Evolutionary conservation across 2,113 vertebrate genomes (phyloP).

Genomic region (Harpagus bidentatus): DNA sequence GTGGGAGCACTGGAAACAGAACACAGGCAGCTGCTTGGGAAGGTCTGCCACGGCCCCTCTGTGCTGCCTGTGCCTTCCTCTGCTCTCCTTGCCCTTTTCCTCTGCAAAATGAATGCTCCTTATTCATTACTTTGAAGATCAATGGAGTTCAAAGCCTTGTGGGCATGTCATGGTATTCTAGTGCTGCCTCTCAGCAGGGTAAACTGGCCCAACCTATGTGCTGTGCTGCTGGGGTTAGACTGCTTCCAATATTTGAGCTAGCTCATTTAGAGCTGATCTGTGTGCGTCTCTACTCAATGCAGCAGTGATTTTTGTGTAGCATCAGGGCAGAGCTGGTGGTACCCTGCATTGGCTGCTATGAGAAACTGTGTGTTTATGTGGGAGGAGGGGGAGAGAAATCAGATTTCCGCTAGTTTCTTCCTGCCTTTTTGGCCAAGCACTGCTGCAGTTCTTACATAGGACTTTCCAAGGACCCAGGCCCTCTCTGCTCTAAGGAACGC

Average conservation of each 20-base stretch:
- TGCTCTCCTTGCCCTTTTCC: neutral
- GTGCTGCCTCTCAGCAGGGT: neutral
- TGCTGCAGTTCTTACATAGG: neutral
- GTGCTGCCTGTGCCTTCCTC: neutral
- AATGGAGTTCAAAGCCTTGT: neutral
- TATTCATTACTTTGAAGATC: neutral
- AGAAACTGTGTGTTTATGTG: neutral
- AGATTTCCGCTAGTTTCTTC: neutral
- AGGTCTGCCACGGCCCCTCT: neutral
- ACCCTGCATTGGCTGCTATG: neutral
- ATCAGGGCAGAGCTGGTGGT: neutral
- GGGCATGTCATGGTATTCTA: neutral
- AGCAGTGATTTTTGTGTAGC: neutral
- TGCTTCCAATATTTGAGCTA: neutral
- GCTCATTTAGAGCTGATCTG: neutral
- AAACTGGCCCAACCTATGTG: neutral
- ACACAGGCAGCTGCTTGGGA: neutral
- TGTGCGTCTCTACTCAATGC: fast-evolving
- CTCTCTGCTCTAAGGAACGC: neutral
- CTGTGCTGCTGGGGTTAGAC: neutral
- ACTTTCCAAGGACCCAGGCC: neutral
- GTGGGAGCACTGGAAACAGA: neutral
- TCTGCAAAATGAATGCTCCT: neutral
- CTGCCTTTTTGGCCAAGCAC: neutral
- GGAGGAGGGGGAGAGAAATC: neutral